phyloP scores from a whole-genome alignment of 2,797 vertebrate genomes.

The Crenichthys baileyi region DNA sequence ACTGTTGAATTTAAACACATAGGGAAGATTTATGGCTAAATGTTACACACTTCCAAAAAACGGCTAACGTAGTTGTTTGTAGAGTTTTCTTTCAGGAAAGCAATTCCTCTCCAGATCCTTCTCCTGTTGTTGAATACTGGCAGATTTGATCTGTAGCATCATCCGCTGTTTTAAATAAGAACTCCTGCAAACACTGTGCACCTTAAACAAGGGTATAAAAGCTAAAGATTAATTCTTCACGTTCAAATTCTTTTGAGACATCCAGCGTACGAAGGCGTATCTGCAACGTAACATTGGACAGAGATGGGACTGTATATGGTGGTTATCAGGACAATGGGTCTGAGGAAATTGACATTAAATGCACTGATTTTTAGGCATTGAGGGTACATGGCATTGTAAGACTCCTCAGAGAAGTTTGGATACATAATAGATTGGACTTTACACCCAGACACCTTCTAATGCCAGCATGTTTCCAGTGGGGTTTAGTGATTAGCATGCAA shows the following conservation, averaged over 20 bases:
- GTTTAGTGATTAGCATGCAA: constrained; percentile 86
- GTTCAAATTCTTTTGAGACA: not conserved
- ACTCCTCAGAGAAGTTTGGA: constrained; percentile 15
- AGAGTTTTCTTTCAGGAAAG: not conserved
- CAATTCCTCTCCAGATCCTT: not conserved
- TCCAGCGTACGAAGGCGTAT: not conserved
- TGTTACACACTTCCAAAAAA: not conserved
- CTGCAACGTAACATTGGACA: not conserved
- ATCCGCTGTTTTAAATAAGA: not conserved
- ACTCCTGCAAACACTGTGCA: not conserved
- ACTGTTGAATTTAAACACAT: too few relatives aligned
- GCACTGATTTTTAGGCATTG: not conserved
- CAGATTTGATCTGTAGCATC: not conserved
- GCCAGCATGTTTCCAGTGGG: constrained; percentile 74
- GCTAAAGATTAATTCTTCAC: not conserved
- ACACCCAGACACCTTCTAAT: constrained; percentile 20
- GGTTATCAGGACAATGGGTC: not conserved
- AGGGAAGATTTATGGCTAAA: too few relatives aligned
- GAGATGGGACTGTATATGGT: not conserved
- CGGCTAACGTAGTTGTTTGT: not conserved
- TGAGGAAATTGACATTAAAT: not conserved
- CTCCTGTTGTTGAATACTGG: not conserved
- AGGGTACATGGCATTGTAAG: constrained; percentile 4
- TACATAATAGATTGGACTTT: constrained; percentile 11
- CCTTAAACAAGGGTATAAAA: not conserved